Evolutionary conservation across 1,140 invertebrate species (phyloP), one percentile per base, ranked within the genome.

Genomic region (Drosophila rufa): DNA sequence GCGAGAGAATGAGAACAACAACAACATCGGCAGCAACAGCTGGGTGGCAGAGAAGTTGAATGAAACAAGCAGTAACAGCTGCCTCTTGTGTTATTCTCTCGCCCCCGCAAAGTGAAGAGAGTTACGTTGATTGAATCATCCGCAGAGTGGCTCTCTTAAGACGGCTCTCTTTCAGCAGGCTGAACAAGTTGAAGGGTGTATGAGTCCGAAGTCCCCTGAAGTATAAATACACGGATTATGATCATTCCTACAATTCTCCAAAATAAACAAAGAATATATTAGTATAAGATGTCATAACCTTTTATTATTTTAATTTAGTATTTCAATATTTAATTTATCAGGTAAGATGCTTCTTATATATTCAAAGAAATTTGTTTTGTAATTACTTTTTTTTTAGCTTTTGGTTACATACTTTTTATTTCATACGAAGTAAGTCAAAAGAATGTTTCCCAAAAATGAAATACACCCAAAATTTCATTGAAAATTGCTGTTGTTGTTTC

Each of bases 1-100:
- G 53, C 58, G 19, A 71, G 50, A 42, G 66, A 58, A 50, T 55
- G 8, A 66, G 22, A 50, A 82, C 46, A 66, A 68, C 53, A 59
- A 55, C 58, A 80, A 75, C 60, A 75, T 62, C 22, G 50, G 33
- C 53, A 77, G 80, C 79, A 82, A 82, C 80, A 82, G 80, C 75
- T 82, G 80, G 73, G 67, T 40, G 12, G 38, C 76, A 57, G 19
- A 62, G 43, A 45, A 75, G 56, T 59, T 82, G 80, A 82, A 82
- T 79, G 75, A 67, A 82, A 82, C 55, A 60, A 25, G 25, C 50
- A 56, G 40, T 40, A 57, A 53, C 64, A 69, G 33, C 65, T 71
- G 65, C 50, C 62, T 25, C 15, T 17, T 22, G 33, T 25, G 30
- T 25, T 3, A 17, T 25, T 11, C 58, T 33, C 27, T 65, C 17